phyloP scores from a whole-genome alignment of 2,888 invertebrate species.

The Ctena decussata region DNA sequence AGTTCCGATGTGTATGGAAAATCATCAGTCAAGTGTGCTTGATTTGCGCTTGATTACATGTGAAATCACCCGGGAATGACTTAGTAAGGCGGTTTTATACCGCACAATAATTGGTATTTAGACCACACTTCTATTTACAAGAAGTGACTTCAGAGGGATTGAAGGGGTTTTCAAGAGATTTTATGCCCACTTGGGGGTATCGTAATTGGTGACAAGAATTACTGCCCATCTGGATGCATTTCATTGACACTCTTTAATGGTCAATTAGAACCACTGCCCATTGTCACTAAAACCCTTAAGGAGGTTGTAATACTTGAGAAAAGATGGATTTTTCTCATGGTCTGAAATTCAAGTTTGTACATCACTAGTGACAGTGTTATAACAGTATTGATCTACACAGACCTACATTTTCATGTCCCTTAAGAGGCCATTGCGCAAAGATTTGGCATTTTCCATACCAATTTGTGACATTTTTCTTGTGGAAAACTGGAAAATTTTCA shows the following conservation, averaged over 20 bases:
- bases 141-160: neutral
- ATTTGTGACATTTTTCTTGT: too few species aligned
- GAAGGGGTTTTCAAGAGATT: neutral
- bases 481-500: too few species aligned
- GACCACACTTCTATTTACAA: slow-evolving; percentile 14
- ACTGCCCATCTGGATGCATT: neutral
- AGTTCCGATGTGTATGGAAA: neutral
- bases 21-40: neutral
- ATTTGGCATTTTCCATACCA: too few species aligned
- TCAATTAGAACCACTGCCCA: neutral
- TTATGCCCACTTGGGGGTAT: neutral
- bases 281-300: neutral
- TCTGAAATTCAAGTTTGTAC: neutral
- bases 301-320: neutral
- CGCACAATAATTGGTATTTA: slow-evolving; percentile 5
- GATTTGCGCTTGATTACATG: slow-evolving; percentile 10
- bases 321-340: neutral
- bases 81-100: neutral
- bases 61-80: slow-evolving; percentile 1
- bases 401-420: too few species aligned
- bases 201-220: neutral
- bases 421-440: too few species aligned
- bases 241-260: neutral
- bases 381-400: too few species aligned
- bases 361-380: too few species aligned